Percentiles rank a stretch among this genome's conserved stretches.
These are phyloP conservation scores for Drosophila quasianomalipes DNA, from an alignment of 2,888 invertebrate species.

Conservation along the genomic window DNA sequence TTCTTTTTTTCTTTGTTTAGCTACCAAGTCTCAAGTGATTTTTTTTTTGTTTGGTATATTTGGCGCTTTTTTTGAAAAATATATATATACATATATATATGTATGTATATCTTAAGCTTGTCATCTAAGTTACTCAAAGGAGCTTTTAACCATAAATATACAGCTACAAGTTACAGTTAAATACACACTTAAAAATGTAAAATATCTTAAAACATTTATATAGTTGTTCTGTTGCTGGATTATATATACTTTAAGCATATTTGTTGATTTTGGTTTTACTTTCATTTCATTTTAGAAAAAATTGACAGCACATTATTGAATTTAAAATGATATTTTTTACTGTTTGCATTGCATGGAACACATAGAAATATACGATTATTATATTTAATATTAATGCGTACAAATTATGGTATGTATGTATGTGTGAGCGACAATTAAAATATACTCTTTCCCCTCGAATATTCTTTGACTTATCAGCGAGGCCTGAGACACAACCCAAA, in stretches of 20 bases:
- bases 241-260: conserved; percentile 32
- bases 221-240: conserved; percentile 18
- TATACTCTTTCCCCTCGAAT: background rate
- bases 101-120: conserved; percentile 16
- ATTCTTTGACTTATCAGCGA: conserved; percentile 37
- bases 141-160: conserved; percentile 46
- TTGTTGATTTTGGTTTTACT: conserved; percentile 3
- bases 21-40: conserved; percentile 30
- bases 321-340: conserved; percentile 31
- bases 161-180: conserved; percentile 25
- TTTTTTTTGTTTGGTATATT: conserved; percentile 19
- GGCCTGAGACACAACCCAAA: conserved; percentile 7
- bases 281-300: conserved; percentile 26
- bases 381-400: conserved; percentile 16
- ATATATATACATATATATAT: conserved; percentile 10
- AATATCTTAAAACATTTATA: conserved; percentile 49
- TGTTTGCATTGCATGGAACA: conserved; percentile 51
- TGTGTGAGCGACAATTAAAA: conserved; percentile 11
- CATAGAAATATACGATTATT: conserved; percentile 51
- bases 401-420: conserved; percentile 1
- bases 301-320: conserved; percentile 68
- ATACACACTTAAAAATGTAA: conserved; percentile 38
- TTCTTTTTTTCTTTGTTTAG: conserved; percentile 8
- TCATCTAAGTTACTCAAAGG: conserved; percentile 51
- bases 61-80: conserved; percentile 40